These are phyloP conservation scores for Plumapathes pennacea DNA, from an alignment of 92 coral and sea anemone species.

Conservation along the genomic window DNA sequence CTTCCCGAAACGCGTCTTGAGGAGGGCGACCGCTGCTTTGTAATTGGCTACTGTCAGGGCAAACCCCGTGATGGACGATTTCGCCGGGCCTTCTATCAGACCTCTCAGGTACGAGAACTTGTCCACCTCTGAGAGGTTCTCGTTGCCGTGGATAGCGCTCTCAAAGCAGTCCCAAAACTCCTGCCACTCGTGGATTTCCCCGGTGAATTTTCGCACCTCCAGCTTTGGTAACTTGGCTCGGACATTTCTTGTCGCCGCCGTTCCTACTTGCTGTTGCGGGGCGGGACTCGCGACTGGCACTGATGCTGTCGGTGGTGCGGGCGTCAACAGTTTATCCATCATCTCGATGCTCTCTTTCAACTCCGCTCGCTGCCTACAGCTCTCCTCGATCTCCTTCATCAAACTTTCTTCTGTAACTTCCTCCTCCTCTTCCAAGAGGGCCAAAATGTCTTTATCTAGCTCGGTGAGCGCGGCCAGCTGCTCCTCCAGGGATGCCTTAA, in stretches of 20 bases:
- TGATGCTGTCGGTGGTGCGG: constrained; percentile 1
- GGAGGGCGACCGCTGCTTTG: constrained; percentile 24
- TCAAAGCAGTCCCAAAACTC: constrained; percentile 62
- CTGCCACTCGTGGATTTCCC: constrained; percentile 57
- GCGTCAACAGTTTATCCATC: constrained; percentile 8
- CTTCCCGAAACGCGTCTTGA: constrained; percentile 46
- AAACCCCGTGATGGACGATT: constrained; percentile 48
- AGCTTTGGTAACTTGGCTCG: constrained; percentile 46
- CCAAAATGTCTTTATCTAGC: constrained; percentile 6
- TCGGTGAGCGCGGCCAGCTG: no score
- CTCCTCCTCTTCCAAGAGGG: constrained; percentile 6
- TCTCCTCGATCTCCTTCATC: constrained; percentile 27
- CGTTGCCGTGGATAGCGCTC: constrained; percentile 36
- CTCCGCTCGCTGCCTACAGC: constrained; percentile 10
- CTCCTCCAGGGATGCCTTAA: no score
- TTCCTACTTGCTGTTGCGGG: not conserved
- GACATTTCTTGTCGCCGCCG: not conserved
- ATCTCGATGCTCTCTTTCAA: constrained; percentile 6
- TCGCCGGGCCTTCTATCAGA: constrained; percentile 38
- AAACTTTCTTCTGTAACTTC: not conserved
- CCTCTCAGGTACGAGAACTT: constrained; percentile 43
- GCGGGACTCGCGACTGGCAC: not conserved
- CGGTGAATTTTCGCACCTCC: constrained; percentile 42
- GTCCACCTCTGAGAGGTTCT: constrained; percentile 25
- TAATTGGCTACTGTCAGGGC: constrained; percentile 49